Conservation (phyloP, 2,113 vertebrate genomes). For the Nesoenas mayeri region DNA sequence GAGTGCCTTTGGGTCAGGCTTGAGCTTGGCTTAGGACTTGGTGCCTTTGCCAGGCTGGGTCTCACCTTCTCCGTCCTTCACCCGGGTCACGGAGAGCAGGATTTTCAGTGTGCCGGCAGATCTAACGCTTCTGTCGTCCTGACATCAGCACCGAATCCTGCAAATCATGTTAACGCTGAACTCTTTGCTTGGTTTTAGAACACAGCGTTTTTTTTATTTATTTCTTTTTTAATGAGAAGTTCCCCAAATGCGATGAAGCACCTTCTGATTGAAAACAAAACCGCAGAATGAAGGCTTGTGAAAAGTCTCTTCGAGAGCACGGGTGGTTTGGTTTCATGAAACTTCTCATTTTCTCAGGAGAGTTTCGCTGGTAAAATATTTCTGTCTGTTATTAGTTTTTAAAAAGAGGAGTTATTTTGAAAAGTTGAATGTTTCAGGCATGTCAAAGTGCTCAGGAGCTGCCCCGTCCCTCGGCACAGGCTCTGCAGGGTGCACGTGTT, state of each 20-base stretch:
- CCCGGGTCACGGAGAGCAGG: no score
- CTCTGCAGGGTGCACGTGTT: not conserved
- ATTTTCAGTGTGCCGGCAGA: no score
- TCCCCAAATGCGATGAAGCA: not conserved
- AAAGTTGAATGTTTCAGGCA: not conserved
- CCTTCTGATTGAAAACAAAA: not conserved
- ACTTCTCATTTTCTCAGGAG: not conserved
- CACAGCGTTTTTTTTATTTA: not conserved
- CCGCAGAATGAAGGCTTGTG: not conserved
- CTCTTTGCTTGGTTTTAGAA: not conserved
- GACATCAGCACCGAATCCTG: not conserved
- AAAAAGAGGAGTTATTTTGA: not conserved
- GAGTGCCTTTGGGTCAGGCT: no score
- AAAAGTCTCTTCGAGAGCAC: not conserved
- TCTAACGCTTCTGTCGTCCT: not conserved
- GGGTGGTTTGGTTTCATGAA: not conserved
- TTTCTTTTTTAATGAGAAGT: not conserved
- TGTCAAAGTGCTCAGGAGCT: not conserved
- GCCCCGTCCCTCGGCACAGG: accelerated
- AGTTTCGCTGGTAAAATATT: not conserved
- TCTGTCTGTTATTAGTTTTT: not conserved
- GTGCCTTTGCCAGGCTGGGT: not conserved
- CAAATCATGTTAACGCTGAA: no score
- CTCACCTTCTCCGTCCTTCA: not conserved
- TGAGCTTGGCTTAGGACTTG: not conserved